A percentile compares a stretch with the other conserved stretches of the same genome.
These are phyloP conservation scores for Lontra canadensis DNA, from an alignment of 2,113 vertebrate species.

Conservation along the genomic window DNA sequence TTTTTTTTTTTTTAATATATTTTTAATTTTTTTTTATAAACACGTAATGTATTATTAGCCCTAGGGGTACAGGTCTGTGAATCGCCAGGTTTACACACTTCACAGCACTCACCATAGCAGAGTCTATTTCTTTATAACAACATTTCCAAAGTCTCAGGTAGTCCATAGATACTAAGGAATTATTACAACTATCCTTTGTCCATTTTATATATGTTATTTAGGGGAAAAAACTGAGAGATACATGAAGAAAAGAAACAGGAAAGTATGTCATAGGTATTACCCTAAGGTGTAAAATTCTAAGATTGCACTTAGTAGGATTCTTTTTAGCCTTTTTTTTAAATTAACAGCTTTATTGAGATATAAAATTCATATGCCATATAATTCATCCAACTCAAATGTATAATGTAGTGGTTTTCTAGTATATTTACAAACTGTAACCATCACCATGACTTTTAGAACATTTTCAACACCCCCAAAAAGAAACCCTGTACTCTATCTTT, in stretches of 20 bases:
- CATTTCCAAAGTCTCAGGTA: background rate
- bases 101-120: background rate
- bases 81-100: too few species aligned
- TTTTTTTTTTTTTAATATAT: background rate
- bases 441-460: constrained; percentile 3
- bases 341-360: background rate
- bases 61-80: too few species aligned
- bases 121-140: constrained; percentile 13
- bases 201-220: background rate
- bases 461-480: constrained; percentile 1
- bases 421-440: background rate
- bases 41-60: too few species aligned
- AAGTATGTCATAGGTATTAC: background rate
- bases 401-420: background rate
- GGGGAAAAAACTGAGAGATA: background rate
- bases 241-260: background rate
- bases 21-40: too few species aligned
- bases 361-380: constrained; percentile 7
- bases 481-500: background rate
- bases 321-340: background rate
- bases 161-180: constrained; percentile 20
- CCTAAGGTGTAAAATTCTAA: background rate
- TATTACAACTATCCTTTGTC: background rate
- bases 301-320: background rate
- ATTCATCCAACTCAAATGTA: background rate